Percentiles rank a stretch among this genome's conserved stretches.
Evolutionary conservation across 2,797 vertebrate species (phyloP).

Genomic region (Coracias cyanogaster): DNA sequence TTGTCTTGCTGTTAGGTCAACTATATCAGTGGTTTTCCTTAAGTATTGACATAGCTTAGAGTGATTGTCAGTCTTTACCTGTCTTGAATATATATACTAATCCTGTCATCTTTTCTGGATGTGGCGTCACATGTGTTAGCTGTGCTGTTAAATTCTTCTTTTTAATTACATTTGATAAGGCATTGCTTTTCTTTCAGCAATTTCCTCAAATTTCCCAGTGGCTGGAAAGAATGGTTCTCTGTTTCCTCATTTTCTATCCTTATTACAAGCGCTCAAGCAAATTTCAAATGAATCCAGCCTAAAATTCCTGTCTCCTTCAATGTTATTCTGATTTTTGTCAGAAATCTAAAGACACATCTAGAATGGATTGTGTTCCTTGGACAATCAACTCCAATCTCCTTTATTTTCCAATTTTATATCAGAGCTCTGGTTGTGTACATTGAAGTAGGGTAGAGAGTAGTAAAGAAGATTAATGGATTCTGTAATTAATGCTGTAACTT

Average conservation of each 20-base stretch:
- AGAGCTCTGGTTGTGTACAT: background rate
- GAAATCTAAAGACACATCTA: background rate
- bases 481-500: slow-evolving; percentile 10
- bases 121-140: background rate
- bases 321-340: background rate
- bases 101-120: background rate
- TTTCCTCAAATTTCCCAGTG: background rate
- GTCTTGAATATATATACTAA: background rate
- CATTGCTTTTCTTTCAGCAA: background rate
- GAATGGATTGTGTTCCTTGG: background rate
- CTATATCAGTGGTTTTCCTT: background rate
- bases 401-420: background rate
- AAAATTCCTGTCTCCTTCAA: background rate
- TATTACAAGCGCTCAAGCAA: background rate
- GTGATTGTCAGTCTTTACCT: background rate
- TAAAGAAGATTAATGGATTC: slow-evolving; percentile 1
- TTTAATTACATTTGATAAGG: background rate
- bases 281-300: background rate
- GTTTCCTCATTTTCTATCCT: background rate
- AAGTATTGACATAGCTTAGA: background rate
- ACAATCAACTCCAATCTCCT: background rate
- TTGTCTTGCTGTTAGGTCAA: background rate
- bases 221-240: background rate
- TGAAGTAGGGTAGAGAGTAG: background rate
- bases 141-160: background rate